A percentile compares a stretch with the other conserved stretches of the same genome.
These are phyloP conservation scores for Centrocercus urophasianus DNA, from an alignment of 2,113 vertebrate genomes.

Conservation along the genomic window DNA sequence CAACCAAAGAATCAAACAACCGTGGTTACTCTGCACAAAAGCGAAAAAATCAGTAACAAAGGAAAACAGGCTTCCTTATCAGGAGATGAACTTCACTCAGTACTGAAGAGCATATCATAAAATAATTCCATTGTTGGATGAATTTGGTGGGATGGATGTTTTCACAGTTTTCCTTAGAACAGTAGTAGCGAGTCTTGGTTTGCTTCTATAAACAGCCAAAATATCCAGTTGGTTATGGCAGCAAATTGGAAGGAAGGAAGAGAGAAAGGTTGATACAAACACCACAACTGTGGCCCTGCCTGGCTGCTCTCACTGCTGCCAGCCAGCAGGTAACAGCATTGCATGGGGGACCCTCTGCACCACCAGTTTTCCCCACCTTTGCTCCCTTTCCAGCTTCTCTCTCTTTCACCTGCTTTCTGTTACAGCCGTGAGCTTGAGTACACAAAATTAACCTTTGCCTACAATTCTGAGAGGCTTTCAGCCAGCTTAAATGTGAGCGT, in stretches of 20 bases:
- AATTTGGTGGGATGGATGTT: not conserved
- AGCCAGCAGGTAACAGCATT: not conserved
- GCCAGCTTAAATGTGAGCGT: not conserved
- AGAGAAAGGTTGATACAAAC: not conserved
- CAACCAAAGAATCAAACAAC: not conserved
- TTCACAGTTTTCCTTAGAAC: not conserved
- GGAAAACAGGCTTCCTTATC: not conserved
- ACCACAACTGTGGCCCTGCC: not conserved
- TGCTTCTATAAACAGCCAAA: slow-evolving; percentile 3
- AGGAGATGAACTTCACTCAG: not conserved
- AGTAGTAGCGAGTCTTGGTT: not conserved
- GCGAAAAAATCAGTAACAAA: not conserved
- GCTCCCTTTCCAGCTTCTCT: not conserved
- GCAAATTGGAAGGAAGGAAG: not conserved
- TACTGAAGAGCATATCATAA: not conserved
- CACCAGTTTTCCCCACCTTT: not conserved
- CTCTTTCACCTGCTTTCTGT: not conserved
- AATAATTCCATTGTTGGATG: not conserved
- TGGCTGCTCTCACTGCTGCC: not conserved
- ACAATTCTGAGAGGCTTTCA: not conserved
- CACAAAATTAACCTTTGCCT: not conserved
- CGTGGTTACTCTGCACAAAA: not conserved
- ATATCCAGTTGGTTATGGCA: slow-evolving; percentile 16
- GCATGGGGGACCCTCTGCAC: not conserved
- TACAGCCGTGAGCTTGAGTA: not conserved